A percentile compares a stretch with the other conserved stretches of the same genome.
These are phyloP conservation scores for Labia minor DNA, from an alignment of 2,888 invertebrate species.

Conservation along the genomic window DNA sequence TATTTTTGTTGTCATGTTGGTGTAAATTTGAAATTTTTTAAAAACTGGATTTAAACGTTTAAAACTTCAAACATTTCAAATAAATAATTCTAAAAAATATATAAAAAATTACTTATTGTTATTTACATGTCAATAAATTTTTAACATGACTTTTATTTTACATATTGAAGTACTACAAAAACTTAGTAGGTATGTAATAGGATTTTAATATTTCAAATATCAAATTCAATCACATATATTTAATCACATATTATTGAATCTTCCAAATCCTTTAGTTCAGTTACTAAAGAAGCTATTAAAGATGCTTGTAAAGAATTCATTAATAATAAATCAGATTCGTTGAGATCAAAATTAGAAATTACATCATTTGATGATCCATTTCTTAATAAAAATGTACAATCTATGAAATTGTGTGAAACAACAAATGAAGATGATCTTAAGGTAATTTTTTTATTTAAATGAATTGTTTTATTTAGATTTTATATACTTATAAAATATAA, in stretches of 20 bases:
- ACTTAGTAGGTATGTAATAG: neutral
- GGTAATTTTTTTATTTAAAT: constrained; percentile 19
- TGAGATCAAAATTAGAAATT: neutral
- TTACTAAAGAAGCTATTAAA: neutral
- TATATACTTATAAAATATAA: constrained; percentile 13
- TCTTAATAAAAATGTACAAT: constrained; percentile 32
- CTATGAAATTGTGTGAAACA: constrained; percentile 32
- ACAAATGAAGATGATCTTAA: constrained; percentile 29
- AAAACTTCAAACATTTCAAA: neutral
- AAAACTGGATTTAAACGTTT: neutral
- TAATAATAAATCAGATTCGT: neutral
- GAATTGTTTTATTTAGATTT: neutral
- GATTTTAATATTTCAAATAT: neutral
- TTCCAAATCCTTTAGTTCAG: neutral
- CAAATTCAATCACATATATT: too few relatives aligned
- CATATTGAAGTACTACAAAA: neutral
- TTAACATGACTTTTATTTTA: neutral
- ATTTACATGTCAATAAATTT: neutral
- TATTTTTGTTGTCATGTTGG: neutral
- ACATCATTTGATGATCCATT: constrained; percentile 1
- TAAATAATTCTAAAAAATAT: too few relatives aligned
- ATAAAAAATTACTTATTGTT: too few relatives aligned
- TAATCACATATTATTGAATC: too few relatives aligned
- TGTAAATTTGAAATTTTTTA: neutral
- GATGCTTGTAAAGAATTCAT: neutral